Evolutionary conservation across 1,140 invertebrate genomes (phyloP).

Genomic region (Orius insidiosus): DNA sequence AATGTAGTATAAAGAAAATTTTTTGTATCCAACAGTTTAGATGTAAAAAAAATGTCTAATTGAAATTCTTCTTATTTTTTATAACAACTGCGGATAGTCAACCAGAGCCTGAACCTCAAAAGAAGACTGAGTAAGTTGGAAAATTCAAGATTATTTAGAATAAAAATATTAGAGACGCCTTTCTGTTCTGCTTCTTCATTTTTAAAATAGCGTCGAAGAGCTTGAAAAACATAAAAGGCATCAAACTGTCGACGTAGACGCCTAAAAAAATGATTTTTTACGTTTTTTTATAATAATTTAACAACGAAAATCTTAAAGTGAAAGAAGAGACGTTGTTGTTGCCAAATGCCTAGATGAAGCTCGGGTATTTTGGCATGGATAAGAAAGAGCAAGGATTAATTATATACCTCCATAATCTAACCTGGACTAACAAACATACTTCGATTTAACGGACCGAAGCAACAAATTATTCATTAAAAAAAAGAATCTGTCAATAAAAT

Average conservation of each 20-base stretch:
- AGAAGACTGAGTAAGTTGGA: constrained; percentile 21
- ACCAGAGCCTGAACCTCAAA: constrained; percentile 20
- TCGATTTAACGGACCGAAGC: no score
- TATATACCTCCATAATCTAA: no score
- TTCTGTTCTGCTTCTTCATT: no score
- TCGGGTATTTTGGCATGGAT: no score
- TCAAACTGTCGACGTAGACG: not conserved
- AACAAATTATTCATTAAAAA: no score
- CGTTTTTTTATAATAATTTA: not conserved
- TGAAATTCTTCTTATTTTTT: constrained; percentile 13
- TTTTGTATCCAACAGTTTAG: constrained; percentile 1
- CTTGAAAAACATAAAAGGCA: not conserved
- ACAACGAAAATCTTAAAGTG: not conserved
- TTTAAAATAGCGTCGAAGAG: no score
- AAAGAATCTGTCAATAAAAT: no score
- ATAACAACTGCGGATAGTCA: constrained; percentile 16
- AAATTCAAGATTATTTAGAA: not conserved
- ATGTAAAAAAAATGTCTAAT: constrained; percentile 12
- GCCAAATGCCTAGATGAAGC: no score
- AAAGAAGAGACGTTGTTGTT: not conserved
- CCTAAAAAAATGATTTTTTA: not conserved
- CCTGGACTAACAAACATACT: no score
- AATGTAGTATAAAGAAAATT: constrained; percentile 5
- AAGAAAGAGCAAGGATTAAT: no score
- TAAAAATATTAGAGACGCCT: not conserved